These are phyloP conservation scores for Ochotona princeps DNA, from an alignment of 2,113 vertebrate species.

Conservation along the genomic window DNA sequence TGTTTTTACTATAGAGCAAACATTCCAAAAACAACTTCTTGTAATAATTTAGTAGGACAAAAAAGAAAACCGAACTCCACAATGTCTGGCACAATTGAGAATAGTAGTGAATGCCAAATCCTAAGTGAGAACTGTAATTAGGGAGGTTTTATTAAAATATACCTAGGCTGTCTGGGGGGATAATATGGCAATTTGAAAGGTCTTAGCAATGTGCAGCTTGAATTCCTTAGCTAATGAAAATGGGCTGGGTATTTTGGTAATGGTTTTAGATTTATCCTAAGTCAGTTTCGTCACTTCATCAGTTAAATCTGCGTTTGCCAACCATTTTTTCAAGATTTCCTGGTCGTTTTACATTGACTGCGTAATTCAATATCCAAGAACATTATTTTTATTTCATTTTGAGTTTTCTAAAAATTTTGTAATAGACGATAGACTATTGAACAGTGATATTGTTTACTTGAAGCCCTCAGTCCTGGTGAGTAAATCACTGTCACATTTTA, in stretches of 20 bases:
- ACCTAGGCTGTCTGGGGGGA: background rate
- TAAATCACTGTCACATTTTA: conserved; percentile 6
- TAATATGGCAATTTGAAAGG: background rate
- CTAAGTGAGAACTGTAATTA: background rate
- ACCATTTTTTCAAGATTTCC: background rate
- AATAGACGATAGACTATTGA: background rate
- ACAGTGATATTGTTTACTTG: background rate
- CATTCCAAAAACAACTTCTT: conserved; percentile 22
- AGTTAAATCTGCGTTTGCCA: conserved; percentile 26
- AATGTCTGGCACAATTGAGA: background rate
- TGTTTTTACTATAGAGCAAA: background rate
- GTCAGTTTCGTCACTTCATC: background rate
- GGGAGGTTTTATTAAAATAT: background rate
- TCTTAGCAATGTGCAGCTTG: background rate
- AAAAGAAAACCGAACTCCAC: background rate
- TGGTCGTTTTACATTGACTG: conserved; percentile 41
- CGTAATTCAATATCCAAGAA: background rate
- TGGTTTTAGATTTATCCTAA: background rate
- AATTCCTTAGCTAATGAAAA: conserved; percentile 4
- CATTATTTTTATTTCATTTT: conserved; percentile 51
- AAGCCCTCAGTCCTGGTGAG: background rate
- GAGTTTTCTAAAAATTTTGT: conserved; percentile 13
- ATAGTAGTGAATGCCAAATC: background rate
- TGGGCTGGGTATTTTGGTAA: background rate
- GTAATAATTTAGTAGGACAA: background rate